Conservation (phyloP, 2,797 vertebrate species). For the Eulemur coronatus region DNA sequence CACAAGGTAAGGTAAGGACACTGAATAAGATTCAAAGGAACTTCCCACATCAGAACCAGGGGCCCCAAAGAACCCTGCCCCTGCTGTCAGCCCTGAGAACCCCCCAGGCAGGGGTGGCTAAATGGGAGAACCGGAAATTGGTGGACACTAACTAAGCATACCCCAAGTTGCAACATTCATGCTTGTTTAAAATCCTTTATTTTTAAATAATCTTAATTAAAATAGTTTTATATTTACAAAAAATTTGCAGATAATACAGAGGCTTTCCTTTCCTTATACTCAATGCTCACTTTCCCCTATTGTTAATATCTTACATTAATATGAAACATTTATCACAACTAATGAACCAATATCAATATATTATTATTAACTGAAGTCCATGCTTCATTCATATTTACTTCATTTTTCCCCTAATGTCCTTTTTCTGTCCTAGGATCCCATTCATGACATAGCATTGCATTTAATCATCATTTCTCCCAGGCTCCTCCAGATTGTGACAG, state of each 20-base stretch:
- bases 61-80: background rate
- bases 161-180: background rate
- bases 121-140: background rate
- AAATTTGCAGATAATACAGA: background rate
- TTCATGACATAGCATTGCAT: background rate
- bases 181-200: background rate
- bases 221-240: background rate
- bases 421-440: background rate
- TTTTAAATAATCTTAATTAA: background rate
- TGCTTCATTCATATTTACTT: background rate
- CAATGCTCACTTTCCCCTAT: background rate
- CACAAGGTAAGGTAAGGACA: background rate
- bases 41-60: background rate
- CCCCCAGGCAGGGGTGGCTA: background rate
- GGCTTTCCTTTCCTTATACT: background rate
- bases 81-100: background rate
- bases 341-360: background rate
- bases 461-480: background rate
- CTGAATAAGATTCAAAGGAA: background rate
- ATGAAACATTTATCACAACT: background rate
- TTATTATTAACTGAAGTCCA: background rate
- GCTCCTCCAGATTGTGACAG: background rate
- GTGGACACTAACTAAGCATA: background rate
- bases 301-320: background rate
- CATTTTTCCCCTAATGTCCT: background rate